A percentile compares a stretch with the other conserved stretches of the same genome.
phyloP scores from a whole-genome alignment of 2,888 invertebrate species.

The Heliconius ismenius region DNA sequence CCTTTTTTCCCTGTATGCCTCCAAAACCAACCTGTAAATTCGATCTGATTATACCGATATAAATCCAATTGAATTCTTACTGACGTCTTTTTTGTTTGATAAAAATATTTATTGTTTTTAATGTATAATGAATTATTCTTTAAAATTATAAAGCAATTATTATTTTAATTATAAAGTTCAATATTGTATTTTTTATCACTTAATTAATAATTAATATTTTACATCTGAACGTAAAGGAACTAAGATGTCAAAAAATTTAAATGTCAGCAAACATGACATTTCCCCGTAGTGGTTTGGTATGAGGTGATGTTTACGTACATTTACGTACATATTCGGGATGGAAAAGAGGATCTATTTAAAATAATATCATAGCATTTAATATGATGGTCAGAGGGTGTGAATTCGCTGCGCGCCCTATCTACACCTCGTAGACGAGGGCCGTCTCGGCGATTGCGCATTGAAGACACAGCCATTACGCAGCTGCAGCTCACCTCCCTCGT shows the following conservation, averaged over 20 bases:
- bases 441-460: constrained; percentile 68
- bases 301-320: constrained; percentile 33
- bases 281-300: background rate
- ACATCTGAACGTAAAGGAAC: constrained; percentile 20
- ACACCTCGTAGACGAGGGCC: constrained; percentile 21
- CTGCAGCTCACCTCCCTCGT: constrained; percentile 51
- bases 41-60: background rate
- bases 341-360: constrained; percentile 18
- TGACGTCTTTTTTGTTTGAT: background rate
- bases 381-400: constrained; percentile 33
- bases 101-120: no score
- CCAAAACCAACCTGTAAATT: background rate
- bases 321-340: constrained; percentile 21
- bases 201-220: background rate
- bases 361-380: constrained; percentile 35
- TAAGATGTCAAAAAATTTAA: background rate
- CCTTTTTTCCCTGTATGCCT: no score
- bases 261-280: constrained; percentile 7
- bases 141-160: no score
- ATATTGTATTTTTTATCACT: background rate
- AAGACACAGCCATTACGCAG: constrained; percentile 52
- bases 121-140: no score
- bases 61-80: background rate
- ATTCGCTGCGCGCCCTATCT: constrained; percentile 33
- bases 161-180: background rate